These are phyloP conservation scores for Enteromius afrohamiltoni DNA, from an alignment of 2,797 vertebrate genomes.

Conservation along the genomic window DNA sequence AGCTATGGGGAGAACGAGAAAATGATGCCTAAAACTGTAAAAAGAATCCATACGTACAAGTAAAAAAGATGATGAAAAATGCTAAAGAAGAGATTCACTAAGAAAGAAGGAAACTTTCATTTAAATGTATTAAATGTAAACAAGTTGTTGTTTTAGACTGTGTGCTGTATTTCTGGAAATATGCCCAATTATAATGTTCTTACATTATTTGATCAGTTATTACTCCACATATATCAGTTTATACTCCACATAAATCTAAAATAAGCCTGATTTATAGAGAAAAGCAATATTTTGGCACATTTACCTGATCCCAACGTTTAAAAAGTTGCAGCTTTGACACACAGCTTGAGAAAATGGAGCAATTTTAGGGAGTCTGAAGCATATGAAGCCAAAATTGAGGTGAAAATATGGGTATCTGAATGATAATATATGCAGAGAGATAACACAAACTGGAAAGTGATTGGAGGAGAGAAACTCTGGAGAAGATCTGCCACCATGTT, in stretches of 20 bases:
- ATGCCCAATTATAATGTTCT: neutral
- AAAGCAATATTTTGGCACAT: neutral
- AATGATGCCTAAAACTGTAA: neutral
- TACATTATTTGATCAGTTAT: neutral
- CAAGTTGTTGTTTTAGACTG: neutral
- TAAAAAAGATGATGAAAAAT: neutral
- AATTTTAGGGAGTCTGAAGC: neutral
- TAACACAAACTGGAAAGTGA: conserved; percentile 33
- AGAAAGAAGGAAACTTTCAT: neutral
- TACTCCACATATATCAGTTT: too few relatives aligned
- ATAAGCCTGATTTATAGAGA: neutral
- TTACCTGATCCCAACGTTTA: neutral
- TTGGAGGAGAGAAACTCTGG: conserved; percentile 5
- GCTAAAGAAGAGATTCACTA: neutral
- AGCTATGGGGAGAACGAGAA: neutral
- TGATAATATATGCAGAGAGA: conserved; percentile 19
- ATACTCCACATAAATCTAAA: too few relatives aligned
- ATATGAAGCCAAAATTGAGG: neutral
- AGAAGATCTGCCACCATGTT: conserved; percentile 42
- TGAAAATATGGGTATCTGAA: conserved; percentile 32
- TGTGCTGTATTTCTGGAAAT: neutral
- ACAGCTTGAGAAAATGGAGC: neutral
- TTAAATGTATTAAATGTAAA: neutral
- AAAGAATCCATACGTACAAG: neutral
- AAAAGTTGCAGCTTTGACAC: neutral